Base-by-base conservation (phyloP, 2,888 invertebrate genomes). In the Oxytorus armatus region DNA sequence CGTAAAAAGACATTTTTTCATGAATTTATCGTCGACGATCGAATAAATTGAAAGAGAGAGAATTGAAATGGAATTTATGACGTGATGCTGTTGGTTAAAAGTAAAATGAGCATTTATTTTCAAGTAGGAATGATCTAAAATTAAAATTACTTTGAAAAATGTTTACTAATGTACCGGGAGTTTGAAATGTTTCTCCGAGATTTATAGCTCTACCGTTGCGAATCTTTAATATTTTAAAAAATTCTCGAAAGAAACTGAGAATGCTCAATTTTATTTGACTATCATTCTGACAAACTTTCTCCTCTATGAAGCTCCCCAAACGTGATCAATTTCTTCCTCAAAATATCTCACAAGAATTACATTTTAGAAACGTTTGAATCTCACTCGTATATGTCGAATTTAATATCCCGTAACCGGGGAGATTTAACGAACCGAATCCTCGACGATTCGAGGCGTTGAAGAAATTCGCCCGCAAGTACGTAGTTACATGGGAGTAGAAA, bases 401-500 rank as follows among this genome's bases (percentile, higher is more conserved):
- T n/a, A n/a, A 36, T 59, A 25, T 61, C n/a, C 14, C 14, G 8
- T n/a, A 3, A 23, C 8, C 16, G 18, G 59, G 11, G 29, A 44
- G 18, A 51, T 61, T 73, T 29, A 63, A 73, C 25, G 49, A 63
- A 61, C 61, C 73, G 51, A 14, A 29, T 72, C 25, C 23, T 25
- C 14, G 29, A 42, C 18, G 53, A 16, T 39, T 25, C 10, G 42
- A 42, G 21, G 33, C n/a, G 8, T n/a, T 53, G 39, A 11, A 18
- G 29, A 59, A 73, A 42, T 73, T 73, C n/a, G 8, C 10, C 36
- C 51, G 39, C 39, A 73, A n/a, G n/a, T n/a, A n/a, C n/a, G n/a
- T n/a, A n/a, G n/a, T n/a, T n/a, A n/a, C n/a, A n/a, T n/a, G n/a
- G 39, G 42, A 39, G 49, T 36, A 59, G 47, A 16, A 49, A 25